A percentile compares a stretch with the other conserved stretches of the same genome.
These are phyloP conservation scores for Bubo bubo DNA, from an alignment of 2,113 vertebrate species.

Conservation along the genomic window DNA sequence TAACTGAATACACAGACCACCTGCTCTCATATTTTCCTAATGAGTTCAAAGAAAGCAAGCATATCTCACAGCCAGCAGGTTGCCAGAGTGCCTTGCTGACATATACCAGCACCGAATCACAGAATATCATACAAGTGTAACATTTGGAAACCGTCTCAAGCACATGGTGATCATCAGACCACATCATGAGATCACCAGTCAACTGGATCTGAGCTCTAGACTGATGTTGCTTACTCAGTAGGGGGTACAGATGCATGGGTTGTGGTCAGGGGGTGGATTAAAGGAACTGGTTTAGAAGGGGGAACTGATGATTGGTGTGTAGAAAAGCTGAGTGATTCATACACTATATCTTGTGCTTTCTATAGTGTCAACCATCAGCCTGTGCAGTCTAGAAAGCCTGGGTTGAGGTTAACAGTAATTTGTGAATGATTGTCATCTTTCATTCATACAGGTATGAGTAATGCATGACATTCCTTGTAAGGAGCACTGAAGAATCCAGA, in stretches of 20 bases:
- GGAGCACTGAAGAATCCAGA: neutral
- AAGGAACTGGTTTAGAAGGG: slow-evolving; percentile 26
- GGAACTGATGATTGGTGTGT: neutral
- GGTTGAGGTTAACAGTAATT: neutral
- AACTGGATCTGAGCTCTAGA: neutral
- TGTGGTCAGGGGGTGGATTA: neutral
- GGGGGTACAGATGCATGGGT: neutral
- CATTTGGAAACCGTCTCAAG: neutral
- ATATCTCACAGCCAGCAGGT: neutral
- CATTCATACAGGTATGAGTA: neutral
- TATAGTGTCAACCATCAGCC: neutral
- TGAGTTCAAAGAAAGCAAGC: neutral
- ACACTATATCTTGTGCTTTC: neutral
- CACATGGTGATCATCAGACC: neutral
- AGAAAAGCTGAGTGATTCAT: neutral
- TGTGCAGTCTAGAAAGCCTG: neutral
- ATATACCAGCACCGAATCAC: rapidly evolving
- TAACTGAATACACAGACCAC: neutral
- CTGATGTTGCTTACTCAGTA: neutral
- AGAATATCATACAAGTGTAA: rapidly evolving
- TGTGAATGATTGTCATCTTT: slow-evolving; percentile 1
- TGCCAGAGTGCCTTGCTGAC: neutral
- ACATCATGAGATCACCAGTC: neutral
- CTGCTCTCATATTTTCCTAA: neutral
- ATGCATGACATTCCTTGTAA: neutral